phyloP scores from a whole-genome alignment of 35 echinoderm and acorn worm genomes.

The Ophiothrix spiculata region DNA sequence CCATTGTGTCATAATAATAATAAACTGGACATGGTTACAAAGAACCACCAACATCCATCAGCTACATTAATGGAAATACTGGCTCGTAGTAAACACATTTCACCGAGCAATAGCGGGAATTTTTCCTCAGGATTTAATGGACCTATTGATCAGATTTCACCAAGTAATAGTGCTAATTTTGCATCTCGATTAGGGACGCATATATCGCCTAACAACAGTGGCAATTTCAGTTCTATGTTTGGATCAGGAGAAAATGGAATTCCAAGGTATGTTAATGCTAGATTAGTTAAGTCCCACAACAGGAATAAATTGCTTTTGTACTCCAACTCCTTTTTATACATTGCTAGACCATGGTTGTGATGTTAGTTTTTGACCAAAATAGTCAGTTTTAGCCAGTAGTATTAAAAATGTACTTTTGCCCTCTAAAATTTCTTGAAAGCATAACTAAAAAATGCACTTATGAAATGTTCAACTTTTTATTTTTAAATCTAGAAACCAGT shows the following conservation, averaged over 20 bases:
- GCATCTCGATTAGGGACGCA: background rate
- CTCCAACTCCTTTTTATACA: too few species aligned
- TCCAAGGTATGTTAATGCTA: too few species aligned
- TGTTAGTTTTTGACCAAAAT: too few species aligned
- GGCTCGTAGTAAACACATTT: conserved; percentile 25
- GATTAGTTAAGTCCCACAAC: too few species aligned
- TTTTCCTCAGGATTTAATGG: conserved; percentile 6
- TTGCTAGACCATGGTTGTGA: too few species aligned
- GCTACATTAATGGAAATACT: conserved; percentile 4
- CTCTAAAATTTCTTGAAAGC: too few species aligned
- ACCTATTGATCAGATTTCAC: conserved; percentile 28
- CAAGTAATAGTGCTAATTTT: conserved; percentile 37
- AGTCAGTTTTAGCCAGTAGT: too few species aligned
- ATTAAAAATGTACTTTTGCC: too few species aligned
- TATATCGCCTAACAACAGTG: conserved; percentile 23
- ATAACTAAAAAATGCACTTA: too few species aligned
- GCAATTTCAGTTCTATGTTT: conserved; percentile 15
- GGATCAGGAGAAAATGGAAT: background rate
- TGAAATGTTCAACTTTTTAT: too few species aligned
- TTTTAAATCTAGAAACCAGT: too few species aligned
- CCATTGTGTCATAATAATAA: conserved; percentile 30
- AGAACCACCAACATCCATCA: background rate
- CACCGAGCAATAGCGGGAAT: conserved; percentile 58
- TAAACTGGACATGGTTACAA: conserved; percentile 1
- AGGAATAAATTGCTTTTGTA: too few species aligned